Evolutionary conservation across 2,888 invertebrate species (phyloP), one percentile per base, ranked within the genome.

Genomic region (Hydroisotoma schaefferi): DNA sequence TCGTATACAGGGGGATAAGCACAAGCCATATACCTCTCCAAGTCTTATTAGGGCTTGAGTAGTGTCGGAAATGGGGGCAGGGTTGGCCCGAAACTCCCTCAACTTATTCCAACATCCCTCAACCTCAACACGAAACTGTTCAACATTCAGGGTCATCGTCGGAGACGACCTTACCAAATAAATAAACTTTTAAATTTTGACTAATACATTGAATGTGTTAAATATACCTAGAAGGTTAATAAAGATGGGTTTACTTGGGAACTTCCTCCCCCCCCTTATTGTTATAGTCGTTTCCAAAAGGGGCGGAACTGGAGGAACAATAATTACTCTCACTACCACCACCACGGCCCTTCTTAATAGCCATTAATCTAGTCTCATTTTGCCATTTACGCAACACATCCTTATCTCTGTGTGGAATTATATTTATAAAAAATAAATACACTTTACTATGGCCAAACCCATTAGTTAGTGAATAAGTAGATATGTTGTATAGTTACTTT

Each of bases 381-480:
- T 65, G 22, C 63, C 63, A 68, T 54, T 63, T 61, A 18, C 44
- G 25, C 2, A 68, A 44, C 2, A 49, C 65, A 12, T 68, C 68
- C 8, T 51, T 53, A 49, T 68, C 63, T 26, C 65, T 67, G 53
- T 29, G 20, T 33, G 23, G 26, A 47, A 2, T 29, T 25, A 43
- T 40, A 25, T 37, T 28, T 22, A 57, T 23, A 15, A 33, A 8
- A 33, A 8, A 33, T 33, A 10, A 10, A 10, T 10, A 33, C 15
- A 10, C 8, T 8, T 33, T 33, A 33, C 8, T 10, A 10, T 22
- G 26, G 37, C 37, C 33, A 47, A 52, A 23, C 33, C 33, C 15
- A 40, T 40, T 15, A 40, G 5, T 40, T 15, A 15, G 12, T 48
- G 22, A 12, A 33, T 47, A 28, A 40, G 22, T 27, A 27, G 2